phyloP scores from a whole-genome alignment of 2,797 vertebrate genomes.

The Toxotes lorentzi region DNA sequence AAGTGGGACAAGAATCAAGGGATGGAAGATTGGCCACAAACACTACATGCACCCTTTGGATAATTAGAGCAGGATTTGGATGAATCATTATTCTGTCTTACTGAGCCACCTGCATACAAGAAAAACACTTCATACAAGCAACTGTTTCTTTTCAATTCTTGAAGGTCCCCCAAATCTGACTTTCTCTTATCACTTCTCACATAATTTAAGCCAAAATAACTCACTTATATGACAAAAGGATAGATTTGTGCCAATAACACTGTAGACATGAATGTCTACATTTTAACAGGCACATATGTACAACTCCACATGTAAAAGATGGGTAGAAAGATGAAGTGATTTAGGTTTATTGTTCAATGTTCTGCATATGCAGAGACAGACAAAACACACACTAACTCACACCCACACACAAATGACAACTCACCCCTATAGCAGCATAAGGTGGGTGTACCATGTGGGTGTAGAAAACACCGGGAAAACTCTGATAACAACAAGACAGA shows the following conservation, averaged over 20 bases:
- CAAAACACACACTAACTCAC: constrained; percentile 47
- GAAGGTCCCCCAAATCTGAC: neutral
- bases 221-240: neutral
- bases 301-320: constrained; percentile 1
- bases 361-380: constrained; percentile 52
- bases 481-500: constrained; percentile 26
- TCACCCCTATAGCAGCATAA: constrained; percentile 47
- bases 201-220: constrained; percentile 16
- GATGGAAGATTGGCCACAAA: constrained; percentile 60
- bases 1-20: constrained; percentile 61
- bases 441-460: constrained; percentile 54
- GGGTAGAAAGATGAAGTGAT: too few species aligned
- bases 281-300: constrained; percentile 1
- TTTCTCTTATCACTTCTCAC: neutral
- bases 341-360: constrained; percentile 51
- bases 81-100: constrained; percentile 62
- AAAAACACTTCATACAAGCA: constrained; percentile 9
- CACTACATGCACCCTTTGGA: constrained; percentile 60
- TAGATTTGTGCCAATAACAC: neutral
- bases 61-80: constrained; percentile 68
- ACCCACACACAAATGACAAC: constrained; percentile 24
- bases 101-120: constrained; percentile 50
- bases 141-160: constrained; percentile 11
- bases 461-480: constrained; percentile 27
- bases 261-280: neutral